A percentile compares a stretch with the other conserved stretches of the same genome.
These are phyloP conservation scores for Hystrix brachyura DNA, from an alignment of 2,113 vertebrate species.

Conservation along the genomic window DNA sequence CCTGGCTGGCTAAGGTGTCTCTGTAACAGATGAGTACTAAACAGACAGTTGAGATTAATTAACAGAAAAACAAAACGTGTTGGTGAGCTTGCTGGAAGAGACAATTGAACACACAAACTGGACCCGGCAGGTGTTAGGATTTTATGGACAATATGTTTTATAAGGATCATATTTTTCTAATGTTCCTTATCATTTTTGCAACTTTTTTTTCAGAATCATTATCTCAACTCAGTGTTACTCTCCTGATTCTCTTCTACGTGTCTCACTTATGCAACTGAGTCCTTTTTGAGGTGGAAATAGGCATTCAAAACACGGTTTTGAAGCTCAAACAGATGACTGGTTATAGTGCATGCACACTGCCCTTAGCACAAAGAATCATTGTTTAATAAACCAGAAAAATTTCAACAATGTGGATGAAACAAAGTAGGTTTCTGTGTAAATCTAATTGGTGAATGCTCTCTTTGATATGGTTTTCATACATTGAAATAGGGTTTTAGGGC, in stretches of 20 bases:
- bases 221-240: background rate
- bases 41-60: background rate
- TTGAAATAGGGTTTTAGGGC: slow-evolving; percentile 1
- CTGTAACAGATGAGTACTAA: background rate
- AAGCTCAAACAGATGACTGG: slow-evolving; percentile 29
- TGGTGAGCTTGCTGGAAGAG: background rate
- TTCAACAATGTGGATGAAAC: slow-evolving; percentile 68
- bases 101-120: background rate
- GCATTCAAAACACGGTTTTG: background rate
- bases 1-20: background rate
- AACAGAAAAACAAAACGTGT: background rate
- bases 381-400: slow-evolving; percentile 75
- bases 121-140: background rate
- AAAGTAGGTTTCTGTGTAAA: slow-evolving; percentile 66
- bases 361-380: slow-evolving; percentile 62
- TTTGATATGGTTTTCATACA: slow-evolving; percentile 61
- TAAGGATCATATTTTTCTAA: background rate
- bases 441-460: slow-evolving; percentile 40
- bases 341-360: background rate
- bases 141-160: background rate
- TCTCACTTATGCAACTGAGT: slow-evolving; percentile 47
- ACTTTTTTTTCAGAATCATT: background rate
- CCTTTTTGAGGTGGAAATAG: slow-evolving; percentile 16
- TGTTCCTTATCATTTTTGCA: background rate
- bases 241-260: background rate